Base-by-base conservation (phyloP, 2,113 vertebrate species). In the Neodon shergylaensis region DNA sequence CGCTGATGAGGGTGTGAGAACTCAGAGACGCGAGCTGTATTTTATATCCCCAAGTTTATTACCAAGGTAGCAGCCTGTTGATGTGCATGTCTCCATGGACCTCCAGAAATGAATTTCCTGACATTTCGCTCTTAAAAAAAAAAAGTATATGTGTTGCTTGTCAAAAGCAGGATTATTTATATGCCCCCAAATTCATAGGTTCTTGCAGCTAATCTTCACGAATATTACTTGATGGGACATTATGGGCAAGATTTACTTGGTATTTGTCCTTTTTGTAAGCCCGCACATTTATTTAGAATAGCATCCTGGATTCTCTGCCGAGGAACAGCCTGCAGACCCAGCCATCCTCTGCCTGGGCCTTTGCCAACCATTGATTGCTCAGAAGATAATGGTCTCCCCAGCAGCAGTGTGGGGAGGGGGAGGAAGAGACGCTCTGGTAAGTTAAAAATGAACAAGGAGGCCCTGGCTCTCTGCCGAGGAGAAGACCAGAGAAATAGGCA, bases 201-300 rank as follows among this genome's bases (percentile, higher is more conserved):
- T 33, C 92, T 47, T 8, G 7, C 47, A 70, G 95, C 79, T 92
- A 90, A 96, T 96, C 95, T 97, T 94, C 89, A 73, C 47, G 49
- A 66, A 58, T 82, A 70, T 95, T 85, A 52, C 95, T 93, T 81
- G 54, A 91, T 84, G 86, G 95, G n/a, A 74, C 93, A 82, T 78
- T 91, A 95, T 36, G 78, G 94, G 86, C 65, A 96, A 88, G 85
- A 82, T 94, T 97, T 97, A 97, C 58, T 82, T 91, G 79, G 8
- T 70, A 92, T 74, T 97, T 98, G 47, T 61, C 97, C 95, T 97
- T 97, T 96, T 96, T 84, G 42, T 93, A 89, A 86, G 0, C 81
- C 94, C 92, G 81, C 86, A 70, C 7, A 0, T 76, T 97, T 97
- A 94, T 92, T 97, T 82, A 83, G 90, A 95, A 86, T 72, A 93